Percentiles rank a stretch among this genome's conserved stretches.
These are phyloP conservation scores for Aldrovandia affinis DNA, from an alignment of 2,797 vertebrate genomes.

Conservation along the genomic window DNA sequence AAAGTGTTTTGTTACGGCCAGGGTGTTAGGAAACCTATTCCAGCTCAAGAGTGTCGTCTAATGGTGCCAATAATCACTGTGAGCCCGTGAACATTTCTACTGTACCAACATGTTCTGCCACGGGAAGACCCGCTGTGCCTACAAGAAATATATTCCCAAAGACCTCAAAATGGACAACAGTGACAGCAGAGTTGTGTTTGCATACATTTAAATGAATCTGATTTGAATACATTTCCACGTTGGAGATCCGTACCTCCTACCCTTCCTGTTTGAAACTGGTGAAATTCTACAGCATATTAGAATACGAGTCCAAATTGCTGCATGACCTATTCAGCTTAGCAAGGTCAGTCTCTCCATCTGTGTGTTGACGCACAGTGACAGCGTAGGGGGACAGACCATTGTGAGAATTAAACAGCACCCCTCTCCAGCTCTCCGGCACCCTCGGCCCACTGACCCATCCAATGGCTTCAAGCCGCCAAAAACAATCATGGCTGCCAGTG, in stretches of 20 bases:
- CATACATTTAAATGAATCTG: background rate
- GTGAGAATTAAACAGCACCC: constrained; percentile 66
- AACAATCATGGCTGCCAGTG: constrained; percentile 80
- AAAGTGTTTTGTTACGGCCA: no score
- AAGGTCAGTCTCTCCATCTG: constrained; percentile 30
- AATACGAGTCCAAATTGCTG: background rate
- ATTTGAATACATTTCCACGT: background rate
- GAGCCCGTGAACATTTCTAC: no score
- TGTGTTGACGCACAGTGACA: background rate
- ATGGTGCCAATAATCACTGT: no score
- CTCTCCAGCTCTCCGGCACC: constrained; percentile 75
- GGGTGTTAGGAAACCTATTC: no score
- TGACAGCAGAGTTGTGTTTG: background rate
- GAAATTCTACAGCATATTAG: background rate
- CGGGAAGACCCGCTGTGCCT: no score
- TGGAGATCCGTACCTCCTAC: background rate
- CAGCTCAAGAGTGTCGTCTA: no score
- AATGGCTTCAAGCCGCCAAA: constrained; percentile 79
- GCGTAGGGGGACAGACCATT: background rate
- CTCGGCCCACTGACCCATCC: constrained; percentile 78
- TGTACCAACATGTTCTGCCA: no score
- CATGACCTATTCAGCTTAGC: background rate
- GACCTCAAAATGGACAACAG: no score
- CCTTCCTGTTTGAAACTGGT: background rate
- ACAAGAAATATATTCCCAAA: no score